Percentiles rank a stretch among this genome's conserved stretches.
Conservation (phyloP, 2,888 invertebrate genomes). For the Drosophila helvetica region DNA sequence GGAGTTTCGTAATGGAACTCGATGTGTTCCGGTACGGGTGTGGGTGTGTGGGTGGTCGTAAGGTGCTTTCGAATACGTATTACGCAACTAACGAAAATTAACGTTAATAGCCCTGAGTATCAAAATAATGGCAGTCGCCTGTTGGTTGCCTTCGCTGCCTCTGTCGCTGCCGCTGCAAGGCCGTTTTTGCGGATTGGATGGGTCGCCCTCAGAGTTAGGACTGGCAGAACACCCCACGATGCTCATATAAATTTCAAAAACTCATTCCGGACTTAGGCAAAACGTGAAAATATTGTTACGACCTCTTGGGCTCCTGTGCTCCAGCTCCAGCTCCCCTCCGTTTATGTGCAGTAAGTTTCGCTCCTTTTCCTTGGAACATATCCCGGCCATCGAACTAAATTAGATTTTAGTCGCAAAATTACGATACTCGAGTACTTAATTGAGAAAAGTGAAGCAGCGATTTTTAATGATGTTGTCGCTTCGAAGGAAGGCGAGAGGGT, state of each 20-base stretch:
- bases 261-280: constrained; percentile 79
- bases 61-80: constrained; percentile 78
- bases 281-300: constrained; percentile 81
- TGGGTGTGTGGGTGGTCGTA: constrained; percentile 41
- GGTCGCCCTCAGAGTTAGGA: constrained; percentile 22
- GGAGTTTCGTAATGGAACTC: constrained; percentile 65
- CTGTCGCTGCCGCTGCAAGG: constrained; percentile 9
- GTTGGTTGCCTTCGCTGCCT: constrained; percentile 41
- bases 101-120: constrained; percentile 78
- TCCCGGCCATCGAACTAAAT: constrained; percentile 68
- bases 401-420: constrained; percentile 73
- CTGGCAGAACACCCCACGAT: constrained; percentile 13
- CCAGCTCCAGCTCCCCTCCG: constrained; percentile 2
- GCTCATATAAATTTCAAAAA: constrained; percentile 70
- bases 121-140: constrained; percentile 73
- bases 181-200: constrained; percentile 41
- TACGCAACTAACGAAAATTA: constrained; percentile 80
- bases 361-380: constrained; percentile 26
- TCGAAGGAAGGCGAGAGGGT: constrained; percentile 9
- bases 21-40: constrained; percentile 32
- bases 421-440: constrained; percentile 66
- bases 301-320: constrained; percentile 55
- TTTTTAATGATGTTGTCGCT: constrained; percentile 71
- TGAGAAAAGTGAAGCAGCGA: constrained; percentile 70
- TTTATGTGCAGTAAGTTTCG: constrained; percentile 19